phyloP scores from a whole-genome alignment of 2,113 vertebrate genomes.

The Argyrosomus japonicus region DNA sequence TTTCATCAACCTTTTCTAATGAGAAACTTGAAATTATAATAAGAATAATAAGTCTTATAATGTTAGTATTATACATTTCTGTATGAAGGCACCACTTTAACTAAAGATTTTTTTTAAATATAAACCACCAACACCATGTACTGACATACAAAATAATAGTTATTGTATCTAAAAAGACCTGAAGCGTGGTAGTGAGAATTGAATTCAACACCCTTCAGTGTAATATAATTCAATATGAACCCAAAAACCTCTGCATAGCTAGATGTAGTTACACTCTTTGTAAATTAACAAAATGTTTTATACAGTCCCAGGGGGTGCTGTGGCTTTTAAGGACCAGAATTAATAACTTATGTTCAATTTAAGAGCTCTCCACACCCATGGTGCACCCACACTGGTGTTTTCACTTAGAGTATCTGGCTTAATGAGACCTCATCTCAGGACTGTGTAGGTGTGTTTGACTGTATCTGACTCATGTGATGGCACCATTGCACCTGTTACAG shows the following conservation, averaged over 20 bases:
- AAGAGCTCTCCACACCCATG: neutral
- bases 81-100: no score
- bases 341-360: neutral
- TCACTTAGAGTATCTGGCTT: neutral
- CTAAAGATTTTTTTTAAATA: no score
- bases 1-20: no score
- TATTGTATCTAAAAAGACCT: no score
- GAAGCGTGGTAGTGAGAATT: no score
- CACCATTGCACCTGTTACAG: neutral
- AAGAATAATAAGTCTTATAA: no score
- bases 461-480: neutral
- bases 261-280: neutral
- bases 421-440: neutral
- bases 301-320: neutral
- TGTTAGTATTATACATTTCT: no score
- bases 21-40: no score
- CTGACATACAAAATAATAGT: no score
- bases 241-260: neutral
- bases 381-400: neutral
- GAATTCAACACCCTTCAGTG: no score
- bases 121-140: no score
- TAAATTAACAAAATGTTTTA: neutral
- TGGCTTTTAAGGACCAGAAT: neutral
- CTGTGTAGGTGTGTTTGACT: neutral
- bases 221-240: no score